Evolutionary conservation across 1,140 invertebrate species (phyloP), one percentile per base, ranked within the genome.

Genomic region (Dreissena rostriformis): DNA sequence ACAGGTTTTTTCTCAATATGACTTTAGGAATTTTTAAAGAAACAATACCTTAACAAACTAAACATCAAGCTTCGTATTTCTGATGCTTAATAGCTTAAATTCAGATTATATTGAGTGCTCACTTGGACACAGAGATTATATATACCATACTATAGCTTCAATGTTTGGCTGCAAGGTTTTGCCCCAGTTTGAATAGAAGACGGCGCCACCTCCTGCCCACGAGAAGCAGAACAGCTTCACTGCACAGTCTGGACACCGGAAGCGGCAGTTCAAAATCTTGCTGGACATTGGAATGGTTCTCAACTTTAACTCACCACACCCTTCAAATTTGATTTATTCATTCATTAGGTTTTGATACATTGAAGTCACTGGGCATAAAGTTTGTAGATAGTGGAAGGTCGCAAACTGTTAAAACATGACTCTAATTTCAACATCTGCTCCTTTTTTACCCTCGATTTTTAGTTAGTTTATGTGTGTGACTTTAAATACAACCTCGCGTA

Each of bases 191-290:
- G 89, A 81, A 70, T 91, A 91, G 67, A 89, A 91, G 22, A 78
- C 86, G 15, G 91, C 88, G n/a, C 91, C 91, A 28, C 89, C 91
- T 24, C 91, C 91, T 28, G 89, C 91, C 91, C 91, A 92, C 0
- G 91, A 91, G 39, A 92, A 92, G 74, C 91, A 92, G 51, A 91
- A 85, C n/a, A 92, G 66, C 22, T 79, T 84, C 22, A 74, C 82
- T 12, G n/a, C 82, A 0, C 91, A 89, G 65, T 86, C 80, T 19
- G 88, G 84, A 61, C 83, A 80, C 19, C 79, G 66, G 71, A 82
- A 88, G 29, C 88, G 87, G 74, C 91, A 90, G 76, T 88, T 90
- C 55, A 91, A 83, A 15, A 87, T 17, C 24, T 86, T 89, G 22
- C 84, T 49, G 4, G 72, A 52, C 83, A 85, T 86, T n/a, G 22